Base-by-base conservation (phyloP, 2,113 vertebrate genomes). In the Ariopsis seemanni region DNA sequence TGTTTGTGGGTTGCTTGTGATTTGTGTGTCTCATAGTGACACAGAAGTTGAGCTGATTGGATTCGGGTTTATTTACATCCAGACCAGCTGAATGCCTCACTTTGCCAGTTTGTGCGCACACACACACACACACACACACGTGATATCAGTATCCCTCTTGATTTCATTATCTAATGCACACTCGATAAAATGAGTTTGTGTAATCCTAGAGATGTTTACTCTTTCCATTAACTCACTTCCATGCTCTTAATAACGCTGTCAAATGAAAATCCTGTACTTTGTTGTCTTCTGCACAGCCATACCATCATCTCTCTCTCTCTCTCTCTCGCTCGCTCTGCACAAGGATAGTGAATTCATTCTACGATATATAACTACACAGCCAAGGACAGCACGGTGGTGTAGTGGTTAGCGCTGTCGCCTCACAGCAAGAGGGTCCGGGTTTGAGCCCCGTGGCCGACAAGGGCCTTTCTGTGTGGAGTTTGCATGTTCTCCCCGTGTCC, bases 61-160 rank as follows among this genome's bases (percentile, higher is more conserved):
- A 87, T 89, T 90, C 58, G 85, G 69, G 77, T 89, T 90, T 89
- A 90, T 90, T 83, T 87, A 30, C 85, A 89, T 84, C 79, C 67
- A 57, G 30, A 71, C 22, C 22, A 63, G 42, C 5, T n/a, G 55
- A 30, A 62, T 65, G 63, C 34, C 34, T 84, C 20, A 58, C 34
- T 67, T 48, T 82, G 88, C 62, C 74, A 80, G 72, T 14, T 18
- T 25, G 10, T 7, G 53, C 25, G 4, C 34, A 57, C 83, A 72
- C 65, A 72, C n/a, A 34, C 65, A 55, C 27, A 71, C 65, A 55
- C 22, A 52, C 63, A 34, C 22, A 71, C 72, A 34, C 34, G 34
- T 34, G 34, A 34, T 34, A 34, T 34, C 34, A 34, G 34, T 34
- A 34, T 34, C 34, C 34, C 34, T 34, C 34, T 34, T 34, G 34